Percentiles rank a stretch among this genome's conserved stretches.
Evolutionary conservation across 1,140 invertebrate genomes (phyloP).

Genomic region (Neoseiulus cucumeris): DNA sequence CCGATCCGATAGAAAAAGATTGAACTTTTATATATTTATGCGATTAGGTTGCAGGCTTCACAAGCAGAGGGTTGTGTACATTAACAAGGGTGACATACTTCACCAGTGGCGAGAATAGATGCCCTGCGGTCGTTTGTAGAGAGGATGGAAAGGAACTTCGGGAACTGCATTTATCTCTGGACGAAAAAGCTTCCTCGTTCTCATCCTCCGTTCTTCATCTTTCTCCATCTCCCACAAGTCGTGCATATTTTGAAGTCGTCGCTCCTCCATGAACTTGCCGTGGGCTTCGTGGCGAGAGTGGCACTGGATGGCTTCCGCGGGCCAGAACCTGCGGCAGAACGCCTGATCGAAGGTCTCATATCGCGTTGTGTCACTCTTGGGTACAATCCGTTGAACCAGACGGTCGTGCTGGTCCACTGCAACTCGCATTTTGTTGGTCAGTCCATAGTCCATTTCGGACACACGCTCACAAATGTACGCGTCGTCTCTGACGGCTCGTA

Average conservation of each 20-base stretch:
- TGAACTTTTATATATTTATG: too few relatives aligned
- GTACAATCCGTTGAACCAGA: neutral
- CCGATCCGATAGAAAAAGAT: too few relatives aligned
- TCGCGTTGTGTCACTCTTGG: neutral
- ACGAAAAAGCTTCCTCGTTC: neutral
- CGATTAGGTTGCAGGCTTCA: too few relatives aligned
- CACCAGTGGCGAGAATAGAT: neutral
- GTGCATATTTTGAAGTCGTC: neutral
- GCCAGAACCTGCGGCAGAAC: neutral
- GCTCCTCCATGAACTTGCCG: neutral
- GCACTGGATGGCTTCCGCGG: neutral
- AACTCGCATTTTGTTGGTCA: neutral
- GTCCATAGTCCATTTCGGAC: neutral
- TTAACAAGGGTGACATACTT: neutral
- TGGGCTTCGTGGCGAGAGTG: neutral
- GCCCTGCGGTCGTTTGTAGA: neutral
- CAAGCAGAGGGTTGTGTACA: too few relatives aligned
- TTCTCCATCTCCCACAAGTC: neutral
- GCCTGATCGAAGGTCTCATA: neutral
- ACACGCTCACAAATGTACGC: neutral
- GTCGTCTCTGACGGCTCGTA: neutral
- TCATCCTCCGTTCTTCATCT: neutral
- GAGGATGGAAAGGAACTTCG: neutral
- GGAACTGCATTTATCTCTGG: neutral
- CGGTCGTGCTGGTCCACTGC: neutral